Base-by-base conservation (phyloP, 2,888 invertebrate species). In the Liopterus haemorrhoidalis region DNA sequence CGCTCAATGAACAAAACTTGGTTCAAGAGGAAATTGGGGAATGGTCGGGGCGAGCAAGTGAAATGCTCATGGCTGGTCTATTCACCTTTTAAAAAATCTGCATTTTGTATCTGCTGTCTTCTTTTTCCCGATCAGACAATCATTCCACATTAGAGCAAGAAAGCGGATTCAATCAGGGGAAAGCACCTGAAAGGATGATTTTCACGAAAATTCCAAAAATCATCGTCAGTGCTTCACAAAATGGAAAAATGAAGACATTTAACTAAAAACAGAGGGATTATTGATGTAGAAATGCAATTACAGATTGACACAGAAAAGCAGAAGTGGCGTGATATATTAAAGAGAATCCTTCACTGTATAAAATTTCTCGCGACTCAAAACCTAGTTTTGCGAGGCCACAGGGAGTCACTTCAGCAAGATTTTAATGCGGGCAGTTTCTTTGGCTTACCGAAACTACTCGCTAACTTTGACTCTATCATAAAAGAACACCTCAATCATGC, bases 301-400 rank as follows among this genome's bases (percentile, higher is more conserved):
- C 28, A 28, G 11, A 28, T 28, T 8, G n/a, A n/a, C n/a, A n/a
- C n/a, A n/a, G n/a, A n/a, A n/a, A n/a, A n/a, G n/a, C n/a, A n/a
- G n/a, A n/a, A n/a, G n/a, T n/a, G n/a, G n/a, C n/a, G n/a, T n/a
- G n/a, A 40, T 15, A 39, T 46, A 12, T 16, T 45, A 18, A 25
- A 25, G 32, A 18, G 44, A 28, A 20, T 40, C n/a, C 31, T 45
- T 32, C 32, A 31, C 39, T 39, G 27, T 12, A 40, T 46, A 4
- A 39, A 46, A 14, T 39, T 33, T 32, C 39, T 46, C 24, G 40
- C 35, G 11, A 24, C 32, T 21, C 40, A 46, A 14, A 46, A 46
- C n/a, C 27, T 46, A 20, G 40, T 40, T 19, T 18, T 46, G 32
- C 25, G 35, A 40, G 35, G 40, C 9, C 40, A 40, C 16, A 2